Conservation (phyloP, 2,888 invertebrate genomes). For the Athrips mouffetella region DNA sequence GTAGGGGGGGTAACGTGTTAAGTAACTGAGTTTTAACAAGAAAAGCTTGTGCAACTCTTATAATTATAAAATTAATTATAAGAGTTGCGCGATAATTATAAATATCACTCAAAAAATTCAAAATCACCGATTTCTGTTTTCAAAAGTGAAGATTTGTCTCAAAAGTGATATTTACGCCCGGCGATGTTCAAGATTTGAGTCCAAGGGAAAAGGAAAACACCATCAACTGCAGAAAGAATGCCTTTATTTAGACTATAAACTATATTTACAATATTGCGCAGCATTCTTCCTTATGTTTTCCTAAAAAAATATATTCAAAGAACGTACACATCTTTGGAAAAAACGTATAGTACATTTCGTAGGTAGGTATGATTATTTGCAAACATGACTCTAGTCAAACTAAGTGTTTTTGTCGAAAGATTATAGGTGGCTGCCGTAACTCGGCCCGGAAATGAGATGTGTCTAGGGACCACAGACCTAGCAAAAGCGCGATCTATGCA, state of each 20-base stretch:
- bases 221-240: not conserved
- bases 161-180: not conserved
- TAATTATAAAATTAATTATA: no score
- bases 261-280: not conserved
- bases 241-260: not conserved
- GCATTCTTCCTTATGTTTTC: not conserved
- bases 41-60: no score
- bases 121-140: no score
- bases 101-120: no score
- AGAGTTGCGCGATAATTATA: no score
- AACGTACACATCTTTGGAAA: constrained; percentile 6
- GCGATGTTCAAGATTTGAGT: not conserved
- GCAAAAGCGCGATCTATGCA: no score
- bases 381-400: not conserved
- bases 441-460: no score
- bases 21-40: no score
- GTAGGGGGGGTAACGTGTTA: no score
- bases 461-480: no score
- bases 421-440: no score
- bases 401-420: no score
- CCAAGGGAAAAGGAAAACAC: not conserved
- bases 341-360: not conserved
- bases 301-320: constrained; percentile 9
- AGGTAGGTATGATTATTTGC: not conserved
- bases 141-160: not conserved